phyloP scores from a whole-genome alignment of 2,113 vertebrate genomes.

The Crotalus tigris region DNA sequence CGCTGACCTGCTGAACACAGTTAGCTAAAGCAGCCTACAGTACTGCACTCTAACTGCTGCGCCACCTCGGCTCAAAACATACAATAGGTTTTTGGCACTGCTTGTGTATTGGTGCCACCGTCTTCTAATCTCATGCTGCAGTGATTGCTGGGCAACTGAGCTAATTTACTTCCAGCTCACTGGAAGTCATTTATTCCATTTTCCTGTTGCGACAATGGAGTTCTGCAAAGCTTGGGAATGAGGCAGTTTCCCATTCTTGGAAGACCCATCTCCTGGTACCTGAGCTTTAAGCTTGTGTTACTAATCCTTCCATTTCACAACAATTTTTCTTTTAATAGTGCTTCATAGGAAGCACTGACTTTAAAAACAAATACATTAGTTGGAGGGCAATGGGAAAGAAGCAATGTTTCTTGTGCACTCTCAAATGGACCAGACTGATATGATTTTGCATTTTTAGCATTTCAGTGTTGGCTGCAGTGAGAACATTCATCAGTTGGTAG shows the following conservation, averaged over 20 bases:
- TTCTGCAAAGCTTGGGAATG: not conserved
- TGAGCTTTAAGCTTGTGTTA: not conserved
- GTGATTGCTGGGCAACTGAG: not conserved
- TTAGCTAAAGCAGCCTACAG: too few relatives aligned
- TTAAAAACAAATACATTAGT: not conserved
- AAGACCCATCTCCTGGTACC: not conserved
- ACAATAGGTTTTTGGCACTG: not conserved
- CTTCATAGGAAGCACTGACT: not conserved
- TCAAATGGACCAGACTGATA: not conserved
- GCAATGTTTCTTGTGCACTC: not conserved
- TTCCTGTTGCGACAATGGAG: not conserved
- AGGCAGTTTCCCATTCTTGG: not conserved
- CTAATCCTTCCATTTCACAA: not conserved
- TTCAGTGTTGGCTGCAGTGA: not conserved
- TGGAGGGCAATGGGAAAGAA: not conserved
- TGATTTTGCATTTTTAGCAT: not conserved
- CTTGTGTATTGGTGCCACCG: not conserved
- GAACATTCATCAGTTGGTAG: not conserved
- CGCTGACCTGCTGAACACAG: too few relatives aligned
- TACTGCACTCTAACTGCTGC: too few relatives aligned
- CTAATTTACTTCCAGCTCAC: not conserved
- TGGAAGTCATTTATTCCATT: not conserved
- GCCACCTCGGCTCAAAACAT: too few relatives aligned
- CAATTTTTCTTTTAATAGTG: not conserved
- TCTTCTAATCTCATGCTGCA: not conserved